phyloP scores from a whole-genome alignment of 2,113 vertebrate species.

The Beaufortia kweichowensis region DNA sequence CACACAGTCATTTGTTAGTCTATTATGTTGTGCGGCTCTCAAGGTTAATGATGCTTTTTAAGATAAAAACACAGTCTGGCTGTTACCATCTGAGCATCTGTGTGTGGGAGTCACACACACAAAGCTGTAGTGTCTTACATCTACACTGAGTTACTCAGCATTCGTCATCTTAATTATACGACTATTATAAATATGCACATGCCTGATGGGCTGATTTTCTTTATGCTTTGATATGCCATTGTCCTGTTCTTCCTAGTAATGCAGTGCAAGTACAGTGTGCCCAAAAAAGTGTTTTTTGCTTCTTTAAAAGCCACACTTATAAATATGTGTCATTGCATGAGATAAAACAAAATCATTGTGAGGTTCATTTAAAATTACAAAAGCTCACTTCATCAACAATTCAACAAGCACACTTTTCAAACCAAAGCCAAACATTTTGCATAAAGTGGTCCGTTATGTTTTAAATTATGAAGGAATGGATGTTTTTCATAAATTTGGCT shows the following conservation, averaged over 20 bases:
- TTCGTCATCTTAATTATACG: constrained; percentile 27
- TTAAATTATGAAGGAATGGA: background rate
- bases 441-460: background rate
- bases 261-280: background rate
- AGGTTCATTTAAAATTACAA: background rate
- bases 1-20: constrained; percentile 28
- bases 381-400: background rate
- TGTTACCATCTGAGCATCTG: constrained; percentile 14
- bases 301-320: background rate
- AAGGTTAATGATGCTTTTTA: constrained; percentile 42
- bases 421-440: background rate
- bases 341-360: background rate
- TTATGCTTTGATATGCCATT: constrained; percentile 25
- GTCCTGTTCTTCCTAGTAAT: constrained; percentile 15
- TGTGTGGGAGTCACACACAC: constrained; percentile 31
- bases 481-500: background rate
- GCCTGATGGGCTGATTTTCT: constrained; percentile 4
- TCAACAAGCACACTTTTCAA: background rate
- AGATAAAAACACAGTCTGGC: constrained; percentile 31
- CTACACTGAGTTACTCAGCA: constrained; percentile 23
- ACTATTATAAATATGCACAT: constrained; percentile 35
- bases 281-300: background rate
- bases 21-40: constrained; percentile 41
- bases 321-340: background rate
- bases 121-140: constrained; percentile 16